Conservation (phyloP, 2,888 invertebrate genomes). For the Adineta ricciae region DNA sequence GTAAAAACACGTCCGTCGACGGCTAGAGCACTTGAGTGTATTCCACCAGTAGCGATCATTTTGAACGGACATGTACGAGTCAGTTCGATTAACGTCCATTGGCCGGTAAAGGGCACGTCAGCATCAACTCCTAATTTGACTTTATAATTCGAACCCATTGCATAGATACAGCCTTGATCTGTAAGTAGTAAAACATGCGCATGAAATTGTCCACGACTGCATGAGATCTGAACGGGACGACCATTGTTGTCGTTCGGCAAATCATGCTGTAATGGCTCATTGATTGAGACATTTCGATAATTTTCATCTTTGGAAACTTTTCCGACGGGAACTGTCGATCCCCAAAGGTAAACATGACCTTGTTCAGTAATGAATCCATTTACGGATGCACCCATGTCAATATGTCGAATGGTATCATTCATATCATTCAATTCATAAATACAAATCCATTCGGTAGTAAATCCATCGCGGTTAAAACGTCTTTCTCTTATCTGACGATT, state of each 20-base stretch:
- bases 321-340: not conserved
- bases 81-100: not conserved
- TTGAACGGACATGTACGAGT: not conserved
- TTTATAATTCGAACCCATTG: slow-evolving; percentile 17
- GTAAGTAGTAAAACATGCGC: slow-evolving; percentile 2
- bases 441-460: not conserved
- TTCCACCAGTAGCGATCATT: slow-evolving; percentile 24
- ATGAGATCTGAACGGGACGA: not conserved
- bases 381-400: not conserved
- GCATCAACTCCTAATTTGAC: not conserved
- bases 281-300: not conserved
- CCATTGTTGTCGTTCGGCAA: not conserved
- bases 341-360: slow-evolving; percentile 1
- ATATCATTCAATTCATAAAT: not conserved
- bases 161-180: not conserved
- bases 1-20: slow-evolving; percentile 47
- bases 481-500: not conserved
- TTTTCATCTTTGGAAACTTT: not conserved
- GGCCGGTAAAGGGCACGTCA: not conserved
- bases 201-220: slow-evolving; percentile 21
- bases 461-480: not conserved
- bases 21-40: slow-evolving; percentile 30
- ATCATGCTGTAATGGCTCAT: not conserved
- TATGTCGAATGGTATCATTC: not conserved
- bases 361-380: not conserved